Base-by-base conservation (phyloP, 2,888 invertebrate species). In the Thymelicus acteon region DNA sequence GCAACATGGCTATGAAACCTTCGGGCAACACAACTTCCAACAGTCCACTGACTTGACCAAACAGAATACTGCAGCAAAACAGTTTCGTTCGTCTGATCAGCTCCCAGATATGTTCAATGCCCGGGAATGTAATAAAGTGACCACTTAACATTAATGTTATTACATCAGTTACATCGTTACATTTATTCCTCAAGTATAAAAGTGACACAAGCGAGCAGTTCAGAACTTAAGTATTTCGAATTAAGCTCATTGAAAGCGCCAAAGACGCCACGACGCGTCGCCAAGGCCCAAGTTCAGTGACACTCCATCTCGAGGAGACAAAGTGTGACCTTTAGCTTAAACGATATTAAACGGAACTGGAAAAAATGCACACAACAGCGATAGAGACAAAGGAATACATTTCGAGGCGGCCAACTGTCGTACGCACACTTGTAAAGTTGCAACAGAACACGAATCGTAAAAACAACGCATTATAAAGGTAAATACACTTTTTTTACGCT, bases 361-460 rank as follows among this genome's bases (percentile, higher is more conserved):
- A 80, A 85, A 86, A 84, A 85, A 83, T 71, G 75, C 77, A 81
- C 78, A 82, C 75, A 83, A 78, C 73, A 77, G 84, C 85, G 86
- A 87, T 82, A 86, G 82, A 85, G 85, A 89, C 89, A 90, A 90
- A 88, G 85, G 86, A 91, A 90, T 85, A 91, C 90, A 89, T 91
- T 92, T 82, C 82, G 82, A 81, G 73, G 82, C 81, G 79, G 81
- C 89, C 93, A 92, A 92, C 93, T 92, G 93, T 89, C 91, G 87
- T 85, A 78, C 82, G 81, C 81, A 84, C 85, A 82, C 84, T 82
- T 82, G n/a, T n/a, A n/a, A n/a, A n/a, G n/a, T n/a, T n/a, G 80
- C 82, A 85, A 85, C 81, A 81, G 79, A 81, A 84, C 85, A 88
- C 81, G 86, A 88, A 85, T 88, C 86, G 86, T 91, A 91, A 91